Evolutionary conservation across 2,888 invertebrate species (phyloP), one percentile per base, ranked within the genome.

Genomic region (Chaetoderma sp.): DNA sequence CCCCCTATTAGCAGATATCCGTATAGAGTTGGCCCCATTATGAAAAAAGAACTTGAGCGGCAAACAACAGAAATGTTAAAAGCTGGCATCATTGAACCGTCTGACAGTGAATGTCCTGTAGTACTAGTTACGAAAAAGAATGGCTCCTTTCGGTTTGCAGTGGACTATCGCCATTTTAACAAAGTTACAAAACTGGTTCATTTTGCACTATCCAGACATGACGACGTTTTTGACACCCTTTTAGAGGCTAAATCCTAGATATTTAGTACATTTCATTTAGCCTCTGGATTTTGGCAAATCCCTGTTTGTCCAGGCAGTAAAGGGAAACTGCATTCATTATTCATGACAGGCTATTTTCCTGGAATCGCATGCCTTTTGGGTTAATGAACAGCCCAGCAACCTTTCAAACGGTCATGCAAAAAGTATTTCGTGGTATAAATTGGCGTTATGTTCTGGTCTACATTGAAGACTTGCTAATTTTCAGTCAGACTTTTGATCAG

Each of bases 391-490:
- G n/a, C 8, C 70, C 70, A 2, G 58, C 59, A n/a, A 67, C 60
- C 28, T 74, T 72, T 52, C 71, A 73, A 49, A 65, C 63, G 55
- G 60, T 73, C 4, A 70, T 73, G 67, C 50, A 68, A 33, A 59
- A 60, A 8, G 65, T 70, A 21, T 44, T 75, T 4, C 50, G 55
- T 30, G 68, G 67, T n/a, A 28, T 74, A 6, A 67, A 60, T 16
- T 71, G 71, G 68, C 64, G 67, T 52, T 61, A 56, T 45, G 66
- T 44, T 0, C 39, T 73, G 10, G 57, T 63, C 25, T 75, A 70
- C 52, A 32, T 71, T 4, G 70, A 73, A 58, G 73, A 75, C 42
- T 66, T 73, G 13, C 28, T 73, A 8, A 62, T 75, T 0, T 70
- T 18, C 16, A 52, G 52, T n/a, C 4, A 21, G 23, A 52, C 28